Evolutionary conservation across 2,888 invertebrate species (phyloP).

Genomic region (Lithophane semibrunnea): DNA sequence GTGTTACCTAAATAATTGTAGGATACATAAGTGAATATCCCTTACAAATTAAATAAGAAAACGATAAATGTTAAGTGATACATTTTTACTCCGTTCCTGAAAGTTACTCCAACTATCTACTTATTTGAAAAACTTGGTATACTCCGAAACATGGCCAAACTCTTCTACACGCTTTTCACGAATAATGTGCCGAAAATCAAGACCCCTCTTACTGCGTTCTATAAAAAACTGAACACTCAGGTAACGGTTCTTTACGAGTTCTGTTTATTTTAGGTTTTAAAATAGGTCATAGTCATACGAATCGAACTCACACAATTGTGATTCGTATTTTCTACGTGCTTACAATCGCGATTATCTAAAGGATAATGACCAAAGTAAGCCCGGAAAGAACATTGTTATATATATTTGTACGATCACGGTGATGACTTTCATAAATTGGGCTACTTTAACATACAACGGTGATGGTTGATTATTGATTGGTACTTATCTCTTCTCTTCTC

Average conservation of each 20-base stretch:
- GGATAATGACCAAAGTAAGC: slow-evolving; percentile 13
- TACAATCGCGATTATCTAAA: slow-evolving; percentile 8
- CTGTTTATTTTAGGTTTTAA: background rate
- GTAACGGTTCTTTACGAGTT: slow-evolving; percentile 63
- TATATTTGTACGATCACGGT: background rate
- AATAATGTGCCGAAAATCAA: slow-evolving; percentile 64
- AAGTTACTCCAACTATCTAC: background rate
- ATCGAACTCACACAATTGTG: background rate
- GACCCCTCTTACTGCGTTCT: slow-evolving; percentile 49
- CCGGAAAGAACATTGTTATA: background rate
- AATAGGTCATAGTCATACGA: background rate
- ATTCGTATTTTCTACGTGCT: background rate
- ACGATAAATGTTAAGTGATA: background rate
- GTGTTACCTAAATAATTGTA: background rate
- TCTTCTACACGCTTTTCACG: slow-evolving; percentile 70
- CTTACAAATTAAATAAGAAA: background rate
- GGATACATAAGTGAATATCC: slow-evolving; percentile 1
- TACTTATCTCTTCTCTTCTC: too few relatives aligned
- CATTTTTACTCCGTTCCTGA: background rate
- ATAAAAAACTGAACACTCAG: slow-evolving; percentile 72
- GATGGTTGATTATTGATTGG: background rate
- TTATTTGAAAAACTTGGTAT: background rate
- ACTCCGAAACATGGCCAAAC: slow-evolving; percentile 72
- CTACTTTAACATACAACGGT: background rate
- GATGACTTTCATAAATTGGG: slow-evolving; percentile 3